Evolutionary conservation across 2,888 invertebrate genomes (phyloP), one percentile per base, ranked within the genome.

Genomic region (Ariolimax columbianus): DNA sequence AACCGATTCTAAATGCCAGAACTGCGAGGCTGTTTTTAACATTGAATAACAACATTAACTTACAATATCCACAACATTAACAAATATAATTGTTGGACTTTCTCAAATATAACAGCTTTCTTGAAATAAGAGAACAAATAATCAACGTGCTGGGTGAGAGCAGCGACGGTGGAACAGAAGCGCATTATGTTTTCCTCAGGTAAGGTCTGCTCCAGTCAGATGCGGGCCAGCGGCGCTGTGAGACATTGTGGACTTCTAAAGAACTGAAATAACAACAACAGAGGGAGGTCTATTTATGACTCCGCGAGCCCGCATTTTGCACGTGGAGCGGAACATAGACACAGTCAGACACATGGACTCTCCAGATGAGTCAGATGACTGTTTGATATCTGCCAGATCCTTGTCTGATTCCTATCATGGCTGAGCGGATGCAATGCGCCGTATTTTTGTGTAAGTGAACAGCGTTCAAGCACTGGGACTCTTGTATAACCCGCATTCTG

Each of bases 261-360:
- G 30, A 47, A 30, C 43, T 47, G 30, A 75, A 47, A 75, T 30
- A 43, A 75, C 43, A 43, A 47, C 11, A 43, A 26, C 47, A 30
- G 9, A 47, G 73, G 73, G 47, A 47, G n/a, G 73, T 47, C 73
- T 75, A 47, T 75, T 75, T 75, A 75, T 43, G 43, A 75, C 30
- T 47, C 17, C 3, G 30, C 73, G 43, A 36, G 38, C 77, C 77
- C 77, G 77, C 77, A 77, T 77, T 38, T 55, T 59, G n/a, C 55
- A 59, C 55, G 59, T 77, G 55, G 38, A 77, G 77, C 59, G 77
- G 77, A 77, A 77, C 77, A 36, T 36, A 77, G 33, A 36, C 38
- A 55, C 36, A 38, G 55, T 30, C 59, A n/a, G 59, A n/a, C 55
- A 73, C 47, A 75, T 14, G 73, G 30, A 75, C 47, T 43, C 30